A percentile compares a stretch with the other conserved stretches of the same genome.
Conservation (phyloP, 2,888 invertebrate species). For the Ectemnius cavifrons region DNA sequence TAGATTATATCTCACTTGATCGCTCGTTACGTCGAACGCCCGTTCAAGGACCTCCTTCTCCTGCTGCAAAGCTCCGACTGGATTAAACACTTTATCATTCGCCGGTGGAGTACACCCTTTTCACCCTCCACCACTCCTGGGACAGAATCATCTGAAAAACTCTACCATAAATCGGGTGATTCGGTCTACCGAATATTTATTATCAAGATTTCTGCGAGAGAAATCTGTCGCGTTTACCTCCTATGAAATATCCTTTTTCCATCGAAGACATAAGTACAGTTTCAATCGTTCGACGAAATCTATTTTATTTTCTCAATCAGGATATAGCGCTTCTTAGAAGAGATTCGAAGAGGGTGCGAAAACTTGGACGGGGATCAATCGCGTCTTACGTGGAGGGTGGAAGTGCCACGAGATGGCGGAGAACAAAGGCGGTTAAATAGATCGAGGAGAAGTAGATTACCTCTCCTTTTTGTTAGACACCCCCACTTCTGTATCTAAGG, state of each 20-base stretch:
- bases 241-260: too few relatives aligned
- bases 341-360: constrained; percentile 9
- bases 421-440: constrained; percentile 58
- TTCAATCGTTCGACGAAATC: too few relatives aligned
- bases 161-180: constrained; percentile 23
- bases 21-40: constrained; percentile 31
- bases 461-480: constrained; percentile 35
- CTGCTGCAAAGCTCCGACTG: constrained; percentile 31
- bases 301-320: too few relatives aligned
- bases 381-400: constrained; percentile 31
- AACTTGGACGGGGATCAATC: constrained; percentile 29
- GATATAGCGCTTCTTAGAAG: background rate
- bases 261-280: too few relatives aligned
- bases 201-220: too few relatives aligned
- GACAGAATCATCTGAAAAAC: constrained; percentile 22
- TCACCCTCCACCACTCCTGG: constrained; percentile 25
- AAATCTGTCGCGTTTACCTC: too few relatives aligned
- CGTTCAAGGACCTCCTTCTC: constrained; percentile 28
- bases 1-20: constrained; percentile 24
- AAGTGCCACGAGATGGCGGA: constrained; percentile 32
- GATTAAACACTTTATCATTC: constrained; percentile 44
- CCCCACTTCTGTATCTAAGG: constrained; percentile 26
- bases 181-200: too few relatives aligned
- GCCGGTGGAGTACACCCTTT: constrained; percentile 2
- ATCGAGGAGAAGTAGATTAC: constrained; percentile 55